A percentile compares a stretch with the other conserved stretches of the same genome.
These are phyloP conservation scores for Neosilurus hyrtlii DNA, from an alignment of 2,797 vertebrate genomes.

Conservation along the genomic window DNA sequence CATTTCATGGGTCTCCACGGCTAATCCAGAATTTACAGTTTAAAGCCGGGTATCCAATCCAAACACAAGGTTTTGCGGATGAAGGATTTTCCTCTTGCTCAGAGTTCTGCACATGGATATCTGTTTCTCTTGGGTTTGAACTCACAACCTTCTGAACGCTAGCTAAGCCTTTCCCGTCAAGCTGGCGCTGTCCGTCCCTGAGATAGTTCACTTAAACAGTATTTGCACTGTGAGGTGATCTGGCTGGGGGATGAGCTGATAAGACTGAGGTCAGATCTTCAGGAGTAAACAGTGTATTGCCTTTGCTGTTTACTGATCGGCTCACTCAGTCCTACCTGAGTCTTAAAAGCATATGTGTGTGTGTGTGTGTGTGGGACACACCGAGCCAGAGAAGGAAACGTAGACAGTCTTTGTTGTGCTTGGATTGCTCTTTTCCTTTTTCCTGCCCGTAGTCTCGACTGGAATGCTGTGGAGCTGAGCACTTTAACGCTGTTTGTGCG, in stretches of 20 bases:
- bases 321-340: conserved; percentile 31
- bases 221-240: conserved; percentile 41
- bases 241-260: conserved; percentile 3
- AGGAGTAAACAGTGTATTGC: conserved; percentile 53
- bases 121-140: background rate
- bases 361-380: background rate
- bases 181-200: background rate
- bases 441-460: conserved; percentile 21
- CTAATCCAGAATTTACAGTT: no score
- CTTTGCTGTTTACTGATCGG: conserved; percentile 43
- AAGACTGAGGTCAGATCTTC: conserved; percentile 41
- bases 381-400: conserved; percentile 13
- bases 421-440: conserved; percentile 51
- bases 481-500: conserved; percentile 3
- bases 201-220: conserved; percentile 11
- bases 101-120: background rate
- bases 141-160: background rate
- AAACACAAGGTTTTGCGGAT: background rate
- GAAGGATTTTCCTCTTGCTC: background rate
- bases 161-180: background rate
- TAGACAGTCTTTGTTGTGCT: conserved; percentile 50
- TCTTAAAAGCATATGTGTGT: background rate
- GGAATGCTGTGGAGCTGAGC: conserved; percentile 36
- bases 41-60: background rate
- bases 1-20: no score